phyloP scores from a whole-genome alignment of 2,888 invertebrate species.

The Pseudolycoriella hygida region DNA sequence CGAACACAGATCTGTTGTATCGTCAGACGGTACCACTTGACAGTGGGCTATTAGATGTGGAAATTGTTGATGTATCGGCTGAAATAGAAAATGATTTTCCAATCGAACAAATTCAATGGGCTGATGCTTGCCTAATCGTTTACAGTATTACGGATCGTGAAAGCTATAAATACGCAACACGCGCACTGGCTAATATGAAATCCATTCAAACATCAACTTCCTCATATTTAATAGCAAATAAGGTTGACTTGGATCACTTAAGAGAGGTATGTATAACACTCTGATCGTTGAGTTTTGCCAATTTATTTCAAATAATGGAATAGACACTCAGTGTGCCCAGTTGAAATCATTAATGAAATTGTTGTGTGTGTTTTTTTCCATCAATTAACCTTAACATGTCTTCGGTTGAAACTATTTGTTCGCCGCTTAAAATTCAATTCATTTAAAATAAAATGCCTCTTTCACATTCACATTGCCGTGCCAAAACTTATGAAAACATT shows the following conservation, averaged over 20 bases:
- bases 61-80: constrained; percentile 63
- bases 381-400: no score
- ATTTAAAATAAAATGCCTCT: no score
- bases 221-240: constrained; percentile 55
- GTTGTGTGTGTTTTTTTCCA: no score
- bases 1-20: constrained; percentile 65
- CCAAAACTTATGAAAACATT: no score
- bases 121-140: constrained; percentile 58
- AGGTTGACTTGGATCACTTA: constrained; percentile 60
- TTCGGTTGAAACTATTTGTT: no score
- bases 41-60: constrained; percentile 52
- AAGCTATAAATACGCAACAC: constrained; percentile 50
- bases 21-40: constrained; percentile 50
- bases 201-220: constrained; percentile 34
- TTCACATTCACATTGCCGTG: no score
- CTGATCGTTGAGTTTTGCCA: not conserved
- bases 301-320: not conserved
- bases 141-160: constrained; percentile 58
- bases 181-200: constrained; percentile 39
- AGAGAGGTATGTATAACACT: constrained; percentile 39
- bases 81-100: constrained; percentile 42
- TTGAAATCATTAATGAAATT: not conserved
- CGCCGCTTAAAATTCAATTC: no score
- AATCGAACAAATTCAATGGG: constrained; percentile 53
- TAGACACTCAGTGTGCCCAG: not conserved